These are phyloP conservation scores for Naja naja DNA, from an alignment of 2,113 vertebrate species.

Conservation along the genomic window DNA sequence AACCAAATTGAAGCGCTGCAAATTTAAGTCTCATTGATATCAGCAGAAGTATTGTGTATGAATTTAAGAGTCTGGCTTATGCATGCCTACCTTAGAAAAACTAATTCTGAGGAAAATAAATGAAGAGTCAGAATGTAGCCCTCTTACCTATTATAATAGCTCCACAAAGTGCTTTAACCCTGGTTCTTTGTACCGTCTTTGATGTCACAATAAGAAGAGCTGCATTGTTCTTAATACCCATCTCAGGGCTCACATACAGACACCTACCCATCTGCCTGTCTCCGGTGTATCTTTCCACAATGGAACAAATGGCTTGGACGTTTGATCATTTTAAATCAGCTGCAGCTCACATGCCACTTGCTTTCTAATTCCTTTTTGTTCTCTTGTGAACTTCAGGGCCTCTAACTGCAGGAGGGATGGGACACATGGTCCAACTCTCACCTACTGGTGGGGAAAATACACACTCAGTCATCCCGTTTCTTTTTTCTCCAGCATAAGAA, in stretches of 20 bases:
- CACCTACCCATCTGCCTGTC: conserved; percentile 50
- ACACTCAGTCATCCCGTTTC: conserved; percentile 19
- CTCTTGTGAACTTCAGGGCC: conserved; percentile 60
- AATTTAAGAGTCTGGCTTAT: not conserved
- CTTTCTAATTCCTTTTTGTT: conserved; percentile 70
- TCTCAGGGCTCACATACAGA: conserved; percentile 26
- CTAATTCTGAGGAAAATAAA: not conserved
- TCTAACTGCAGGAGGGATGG: conserved; percentile 68
- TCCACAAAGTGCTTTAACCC: not conserved
- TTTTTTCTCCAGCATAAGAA: conserved; percentile 18
- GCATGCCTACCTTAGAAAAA: not conserved
- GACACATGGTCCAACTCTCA: conserved; percentile 76
- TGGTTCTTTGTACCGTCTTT: not conserved
- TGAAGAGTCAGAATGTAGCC: not conserved
- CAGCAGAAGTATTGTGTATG: not conserved
- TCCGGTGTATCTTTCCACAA: conserved; percentile 60
- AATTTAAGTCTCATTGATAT: not conserved
- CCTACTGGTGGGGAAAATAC: conserved; percentile 67
- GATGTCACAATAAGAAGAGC: not conserved
- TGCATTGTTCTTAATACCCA: conserved; percentile 23
- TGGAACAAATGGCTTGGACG: conserved; percentile 64
- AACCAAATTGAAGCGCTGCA: not conserved
- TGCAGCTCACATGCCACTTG: conserved; percentile 65
- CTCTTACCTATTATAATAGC: not conserved
- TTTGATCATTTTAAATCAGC: conserved; percentile 69